Percentiles rank a stretch among this genome's conserved stretches.
These are phyloP conservation scores for Meriones psammophilus DNA, from an alignment of 2,797 vertebrate genomes.

Conservation along the genomic window DNA sequence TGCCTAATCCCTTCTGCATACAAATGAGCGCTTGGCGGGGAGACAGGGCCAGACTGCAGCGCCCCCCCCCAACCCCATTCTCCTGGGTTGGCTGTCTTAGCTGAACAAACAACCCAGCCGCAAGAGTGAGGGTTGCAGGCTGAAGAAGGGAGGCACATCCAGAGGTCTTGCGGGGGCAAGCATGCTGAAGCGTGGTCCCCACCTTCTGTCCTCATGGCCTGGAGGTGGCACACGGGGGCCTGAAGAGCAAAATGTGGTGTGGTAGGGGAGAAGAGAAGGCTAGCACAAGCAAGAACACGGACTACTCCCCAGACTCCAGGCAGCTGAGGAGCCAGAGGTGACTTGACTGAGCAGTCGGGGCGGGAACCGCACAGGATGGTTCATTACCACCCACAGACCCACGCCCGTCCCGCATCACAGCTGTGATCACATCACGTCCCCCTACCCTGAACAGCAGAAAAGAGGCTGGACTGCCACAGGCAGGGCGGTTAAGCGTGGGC, in stretches of 20 bases:
- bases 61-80: conserved; percentile 66
- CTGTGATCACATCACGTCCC: neutral
- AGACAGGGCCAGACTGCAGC: conserved; percentile 88
- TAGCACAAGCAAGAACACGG: neutral
- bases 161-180: too few relatives aligned
- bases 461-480: too few relatives aligned
- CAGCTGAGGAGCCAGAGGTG: accelerated
- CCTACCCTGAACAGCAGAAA: accelerated
- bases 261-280: neutral
- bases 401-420: neutral
- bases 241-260: neutral
- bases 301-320: neutral
- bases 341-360: neutral
- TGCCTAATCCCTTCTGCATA: conserved; percentile 96
- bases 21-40: conserved; percentile 93
- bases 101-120: conserved; percentile 86
- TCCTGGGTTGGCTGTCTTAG: conserved; percentile 86
- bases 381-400: neutral
- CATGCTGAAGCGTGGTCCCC: accelerated
- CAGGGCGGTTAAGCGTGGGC: neutral
- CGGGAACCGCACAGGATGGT: neutral
- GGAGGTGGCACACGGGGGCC: neutral
- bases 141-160: neutral
- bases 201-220: neutral
- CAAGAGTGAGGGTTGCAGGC: neutral